Percentiles rank a stretch among this genome's conserved stretches.
Conservation (phyloP, 2,888 invertebrate species). For the Baronia brevicornis region DNA sequence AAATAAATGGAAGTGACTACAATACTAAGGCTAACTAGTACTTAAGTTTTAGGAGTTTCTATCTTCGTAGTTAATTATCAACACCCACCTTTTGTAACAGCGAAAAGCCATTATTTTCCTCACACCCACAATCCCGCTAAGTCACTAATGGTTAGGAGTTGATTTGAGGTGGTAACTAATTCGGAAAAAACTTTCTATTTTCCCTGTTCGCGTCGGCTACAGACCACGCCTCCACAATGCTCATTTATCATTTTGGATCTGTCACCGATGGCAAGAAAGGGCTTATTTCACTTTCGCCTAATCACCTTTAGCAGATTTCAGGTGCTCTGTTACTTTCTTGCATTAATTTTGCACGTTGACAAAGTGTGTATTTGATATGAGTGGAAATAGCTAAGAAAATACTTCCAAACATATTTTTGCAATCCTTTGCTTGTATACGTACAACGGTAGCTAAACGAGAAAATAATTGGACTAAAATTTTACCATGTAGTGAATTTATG, state of each 20-base stretch:
- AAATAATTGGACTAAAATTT: too few relatives aligned
- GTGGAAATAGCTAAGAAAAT: too few relatives aligned
- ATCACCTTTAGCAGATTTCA: conserved; percentile 21
- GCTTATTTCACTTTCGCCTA: conserved; percentile 23
- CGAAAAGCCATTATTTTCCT: conserved; percentile 7
- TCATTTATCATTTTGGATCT: conserved; percentile 29
- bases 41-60: too few relatives aligned
- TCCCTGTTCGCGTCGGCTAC: conserved; percentile 19
- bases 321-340: conserved; percentile 16
- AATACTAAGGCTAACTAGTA: too few relatives aligned
- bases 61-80: conserved; percentile 1
- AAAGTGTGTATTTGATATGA: conserved; percentile 1
- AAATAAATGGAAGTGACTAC: too few relatives aligned
- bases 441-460: too few relatives aligned
- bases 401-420: too few relatives aligned
- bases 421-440: too few relatives aligned
- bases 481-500: too few relatives aligned
- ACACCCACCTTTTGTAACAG: conserved; percentile 3
- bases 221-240: conserved; percentile 20
- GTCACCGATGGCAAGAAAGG: conserved; percentile 27
- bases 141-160: conserved; percentile 7
- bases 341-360: conserved; percentile 16
- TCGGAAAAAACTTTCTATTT: conserved; percentile 16
- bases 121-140: conserved; percentile 8
- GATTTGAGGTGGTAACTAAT: conserved; percentile 9